Percentiles rank a stretch among this genome's conserved stretches.
Conservation (phyloP, 1,140 invertebrate genomes). For the Holcopasites calliopsidis region DNA sequence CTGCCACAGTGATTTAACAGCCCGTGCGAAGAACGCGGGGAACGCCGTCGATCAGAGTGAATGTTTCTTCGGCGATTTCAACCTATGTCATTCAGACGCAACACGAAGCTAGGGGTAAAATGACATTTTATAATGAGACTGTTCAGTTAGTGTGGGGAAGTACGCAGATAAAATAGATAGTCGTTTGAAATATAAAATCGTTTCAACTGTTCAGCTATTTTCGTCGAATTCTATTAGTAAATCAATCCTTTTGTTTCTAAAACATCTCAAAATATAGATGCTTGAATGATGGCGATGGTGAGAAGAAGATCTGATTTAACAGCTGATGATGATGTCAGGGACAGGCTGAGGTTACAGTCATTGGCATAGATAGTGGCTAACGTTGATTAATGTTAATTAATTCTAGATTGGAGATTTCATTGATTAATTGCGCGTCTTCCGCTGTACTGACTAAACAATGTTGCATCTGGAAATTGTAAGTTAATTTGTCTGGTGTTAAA, state of each 20-base stretch:
- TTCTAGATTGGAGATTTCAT: constrained; percentile 9
- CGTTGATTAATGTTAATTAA: constrained; percentile 33
- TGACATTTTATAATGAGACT: too few species aligned
- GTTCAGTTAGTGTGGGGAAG: too few species aligned
- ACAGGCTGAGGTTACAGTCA: not conserved
- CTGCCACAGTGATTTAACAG: not conserved
- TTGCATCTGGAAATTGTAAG: constrained; percentile 21
- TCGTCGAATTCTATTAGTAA: too few species aligned
- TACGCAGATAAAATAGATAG: too few species aligned
- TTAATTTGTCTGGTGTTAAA: constrained; percentile 8
- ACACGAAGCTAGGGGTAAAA: not conserved
- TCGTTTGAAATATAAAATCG: too few species aligned
- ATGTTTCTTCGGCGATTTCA: not conserved
- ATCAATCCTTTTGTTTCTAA: too few species aligned
- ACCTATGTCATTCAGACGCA: not conserved
- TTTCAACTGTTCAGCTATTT: too few species aligned
- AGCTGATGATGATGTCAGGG: not conserved
- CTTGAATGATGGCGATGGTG: too few species aligned
- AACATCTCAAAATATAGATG: too few species aligned
- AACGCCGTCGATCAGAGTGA: not conserved
- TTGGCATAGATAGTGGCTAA: not conserved
- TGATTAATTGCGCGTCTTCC: constrained; percentile 24
- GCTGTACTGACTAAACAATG: not conserved
- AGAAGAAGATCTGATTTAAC: constrained; percentile 7
- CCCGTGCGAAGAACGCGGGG: too few species aligned